Conservation (phyloP, 2,888 invertebrate species). For the Trypoxylon attenuatum region DNA sequence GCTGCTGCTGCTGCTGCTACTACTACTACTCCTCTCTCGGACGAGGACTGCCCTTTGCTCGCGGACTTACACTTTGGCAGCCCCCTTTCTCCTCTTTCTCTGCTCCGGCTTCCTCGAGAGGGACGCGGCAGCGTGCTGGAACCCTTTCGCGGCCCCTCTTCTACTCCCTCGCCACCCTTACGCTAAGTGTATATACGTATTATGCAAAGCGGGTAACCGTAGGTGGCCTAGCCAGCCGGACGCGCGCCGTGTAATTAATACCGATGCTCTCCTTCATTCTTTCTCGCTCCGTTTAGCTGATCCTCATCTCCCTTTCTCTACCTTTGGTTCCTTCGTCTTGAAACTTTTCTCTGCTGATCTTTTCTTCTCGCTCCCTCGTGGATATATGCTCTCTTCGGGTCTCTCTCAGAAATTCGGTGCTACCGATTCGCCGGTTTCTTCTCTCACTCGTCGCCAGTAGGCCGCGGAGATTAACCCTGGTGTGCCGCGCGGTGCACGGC, state of each 20-base stretch:
- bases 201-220: conserved; percentile 68
- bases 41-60: conserved; percentile 10
- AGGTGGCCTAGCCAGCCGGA: conserved; percentile 64
- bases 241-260: conserved; percentile 63
- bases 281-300: conserved; percentile 2
- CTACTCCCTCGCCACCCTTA: conserved; percentile 55
- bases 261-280: conserved; percentile 53
- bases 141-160: conserved; percentile 36
- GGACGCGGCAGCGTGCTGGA: no score
- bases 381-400: not conserved
- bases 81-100: conserved; percentile 27
- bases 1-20: conserved; percentile 18
- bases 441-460: conserved; percentile 4
- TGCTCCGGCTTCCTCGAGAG: not conserved
- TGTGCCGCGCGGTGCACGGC: not conserved
- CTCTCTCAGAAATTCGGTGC: no score
- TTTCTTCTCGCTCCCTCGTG: not conserved
- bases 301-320: not conserved
- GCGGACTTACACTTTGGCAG: conserved; percentile 22
- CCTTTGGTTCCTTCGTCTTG: not conserved
- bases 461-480: not conserved
- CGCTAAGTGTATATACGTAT: conserved; percentile 60
- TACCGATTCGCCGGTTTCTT: not conserved
- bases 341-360: not conserved
- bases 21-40: not conserved